Evolutionary conservation across 2,888 invertebrate species (phyloP), one percentile per base, ranked within the genome.

Genomic region (Diloba caeruleocephala): DNA sequence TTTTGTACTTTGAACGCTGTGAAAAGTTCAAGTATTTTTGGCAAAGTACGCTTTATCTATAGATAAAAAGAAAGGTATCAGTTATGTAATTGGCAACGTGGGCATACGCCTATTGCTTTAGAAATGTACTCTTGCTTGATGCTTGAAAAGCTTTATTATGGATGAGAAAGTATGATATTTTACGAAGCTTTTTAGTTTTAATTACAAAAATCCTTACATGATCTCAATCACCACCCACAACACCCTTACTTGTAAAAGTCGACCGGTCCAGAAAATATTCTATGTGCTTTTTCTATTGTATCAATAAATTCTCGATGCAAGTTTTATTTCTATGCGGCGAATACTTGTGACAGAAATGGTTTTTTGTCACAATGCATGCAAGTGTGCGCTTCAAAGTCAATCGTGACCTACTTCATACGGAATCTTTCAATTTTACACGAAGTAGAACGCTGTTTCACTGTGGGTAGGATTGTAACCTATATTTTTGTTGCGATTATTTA

Each of bases 341-440:
- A 38, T 14, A 17, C 34, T 17, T 12, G 44, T 51, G 8, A 28
- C 26, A 17, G 45, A 59, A 65, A 58, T 58, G 32, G 58, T 66
- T 66, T 61, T 52, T 45, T 31, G 23, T 12, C 43, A 67, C 61
- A 60, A 63, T 67, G 59, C 59, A 28, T 39, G 41, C 28, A 31
- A 39, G 52, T 32, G 25, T 58, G 52, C 46, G 52, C 53, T 52
- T 66, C 62, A 53, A 67, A 67, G 62, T 60, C 62, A 63, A 63
- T 63, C 43, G 53, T 44, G 62, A 67, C 62, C 62, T 60, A 62
- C 32, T 62, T 62, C 34, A 58, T 66, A 52, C 33, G 42, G 31
- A 62, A 67, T 67, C 62, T 67, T 62, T 62, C 48, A 62, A 62
- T 67, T 53, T 52, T 48, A 31, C 32, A 41, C 48, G 39, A 68